These are phyloP conservation scores for Hippasteria phrygiana DNA, from an alignment of 53 echinoderm and acorn worm genomes.

Conservation along the genomic window DNA sequence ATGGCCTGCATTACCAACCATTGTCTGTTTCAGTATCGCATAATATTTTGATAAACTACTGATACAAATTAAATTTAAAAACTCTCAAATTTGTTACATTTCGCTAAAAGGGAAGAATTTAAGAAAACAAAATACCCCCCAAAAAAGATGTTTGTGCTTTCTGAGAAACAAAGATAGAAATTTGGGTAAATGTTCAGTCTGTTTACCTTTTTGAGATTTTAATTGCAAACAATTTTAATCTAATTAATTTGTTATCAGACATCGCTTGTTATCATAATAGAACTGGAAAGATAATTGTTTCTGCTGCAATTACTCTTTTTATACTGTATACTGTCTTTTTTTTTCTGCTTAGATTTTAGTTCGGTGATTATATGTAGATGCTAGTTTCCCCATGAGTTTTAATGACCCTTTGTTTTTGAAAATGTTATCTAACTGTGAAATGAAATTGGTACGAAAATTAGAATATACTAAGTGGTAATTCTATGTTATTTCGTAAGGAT, in stretches of 20 bases:
- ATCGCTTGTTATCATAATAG: slow-evolving; percentile 7
- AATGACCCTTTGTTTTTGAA: background rate
- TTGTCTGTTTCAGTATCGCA: no score
- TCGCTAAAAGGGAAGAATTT: background rate
- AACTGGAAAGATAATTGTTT: background rate
- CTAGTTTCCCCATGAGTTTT: background rate
- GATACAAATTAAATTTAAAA: no score
- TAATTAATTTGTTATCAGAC: slow-evolving; percentile 4
- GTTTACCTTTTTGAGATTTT: slow-evolving; percentile 29
- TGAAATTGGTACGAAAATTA: slow-evolving; percentile 13
- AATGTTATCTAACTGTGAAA: background rate
- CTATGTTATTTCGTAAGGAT: background rate
- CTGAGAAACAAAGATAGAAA: slow-evolving; percentile 43
- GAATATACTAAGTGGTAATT: slow-evolving; percentile 2
- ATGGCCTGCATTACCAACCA: no score
- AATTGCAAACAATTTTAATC: slow-evolving; percentile 12
- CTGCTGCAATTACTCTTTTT: slow-evolving; percentile 20
- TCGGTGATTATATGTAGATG: background rate
- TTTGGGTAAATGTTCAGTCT: slow-evolving; percentile 58
- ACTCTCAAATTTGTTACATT: no score
- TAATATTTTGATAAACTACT: no score
- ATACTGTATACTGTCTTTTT: background rate
- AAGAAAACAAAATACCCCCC: background rate
- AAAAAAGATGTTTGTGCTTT: background rate
- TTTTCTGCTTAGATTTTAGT: slow-evolving; percentile 35